phyloP scores from a whole-genome alignment of 1,140 invertebrate genomes.

The Eriosoma lanigerum region DNA sequence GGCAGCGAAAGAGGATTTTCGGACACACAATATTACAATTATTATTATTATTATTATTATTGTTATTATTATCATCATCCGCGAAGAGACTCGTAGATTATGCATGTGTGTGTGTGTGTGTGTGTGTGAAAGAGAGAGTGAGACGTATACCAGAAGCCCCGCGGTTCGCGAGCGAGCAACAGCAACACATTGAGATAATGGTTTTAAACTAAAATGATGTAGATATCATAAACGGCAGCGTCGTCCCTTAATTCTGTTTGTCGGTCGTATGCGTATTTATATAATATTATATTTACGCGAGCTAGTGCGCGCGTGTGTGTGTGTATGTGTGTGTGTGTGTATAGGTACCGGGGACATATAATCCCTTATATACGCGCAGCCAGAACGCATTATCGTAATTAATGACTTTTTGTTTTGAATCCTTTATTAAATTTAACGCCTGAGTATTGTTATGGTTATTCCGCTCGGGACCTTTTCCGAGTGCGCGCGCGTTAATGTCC shows the following conservation, averaged over 20 bases:
- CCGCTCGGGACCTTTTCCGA: slow-evolving; percentile 24
- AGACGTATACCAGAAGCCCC: slow-evolving; percentile 17
- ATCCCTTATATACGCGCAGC: slow-evolving; percentile 29
- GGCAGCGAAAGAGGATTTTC: slow-evolving; percentile 23
- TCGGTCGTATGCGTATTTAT: not conserved
- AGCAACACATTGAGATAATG: slow-evolving; percentile 52
- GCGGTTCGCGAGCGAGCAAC: slow-evolving; percentile 17
- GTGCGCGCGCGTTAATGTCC: slow-evolving; percentile 11
- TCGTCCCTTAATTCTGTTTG: slow-evolving; percentile 38
- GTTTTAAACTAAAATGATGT: slow-evolving; percentile 51
- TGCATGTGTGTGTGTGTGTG: slow-evolving; percentile 1
- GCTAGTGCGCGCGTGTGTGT: too few relatives aligned
- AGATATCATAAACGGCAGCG: slow-evolving; percentile 48
- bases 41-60: not conserved
- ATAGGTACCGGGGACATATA: slow-evolving; percentile 20
- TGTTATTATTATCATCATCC: slow-evolving; percentile 1
- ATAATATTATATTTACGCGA: too few relatives aligned
- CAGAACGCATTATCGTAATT: slow-evolving; percentile 51
- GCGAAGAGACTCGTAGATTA: not conserved
- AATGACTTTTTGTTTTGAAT: slow-evolving; percentile 50
- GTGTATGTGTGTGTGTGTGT: too few relatives aligned
- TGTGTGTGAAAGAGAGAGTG: not conserved
- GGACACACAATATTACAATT: slow-evolving; percentile 4
- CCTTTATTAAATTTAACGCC: slow-evolving; percentile 52
- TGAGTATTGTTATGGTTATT: slow-evolving; percentile 49